Conservation (phyloP, 2,888 invertebrate species). For the Terebella lapidaria region DNA sequence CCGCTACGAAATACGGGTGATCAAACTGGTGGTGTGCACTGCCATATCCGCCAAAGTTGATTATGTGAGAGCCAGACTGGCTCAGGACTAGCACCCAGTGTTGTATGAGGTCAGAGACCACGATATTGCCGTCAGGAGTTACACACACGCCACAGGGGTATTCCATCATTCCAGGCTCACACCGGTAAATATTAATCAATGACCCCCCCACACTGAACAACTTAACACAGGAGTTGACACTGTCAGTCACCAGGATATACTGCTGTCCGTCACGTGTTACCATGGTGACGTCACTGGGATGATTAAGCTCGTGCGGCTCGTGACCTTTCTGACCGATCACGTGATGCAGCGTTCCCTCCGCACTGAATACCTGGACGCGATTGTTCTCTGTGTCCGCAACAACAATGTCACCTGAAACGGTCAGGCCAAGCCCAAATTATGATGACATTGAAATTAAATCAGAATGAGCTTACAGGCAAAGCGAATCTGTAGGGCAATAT, state of each 20-base stretch:
- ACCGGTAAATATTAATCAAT: slow-evolving; percentile 30
- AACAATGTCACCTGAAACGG: slow-evolving; percentile 39
- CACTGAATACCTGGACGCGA: slow-evolving; percentile 41
- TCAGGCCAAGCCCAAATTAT: neutral
- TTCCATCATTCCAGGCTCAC: slow-evolving; percentile 31
- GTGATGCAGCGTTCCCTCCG: slow-evolving; percentile 38
- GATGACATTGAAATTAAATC: too few relatives aligned
- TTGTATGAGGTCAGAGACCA: slow-evolving; percentile 43
- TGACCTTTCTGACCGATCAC: slow-evolving; percentile 40
- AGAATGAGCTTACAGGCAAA: too few relatives aligned
- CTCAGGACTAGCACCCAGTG: slow-evolving; percentile 39
- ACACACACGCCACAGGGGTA: slow-evolving; percentile 39
- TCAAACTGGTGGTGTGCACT: slow-evolving; percentile 36
- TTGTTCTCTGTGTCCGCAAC: slow-evolving; percentile 47
- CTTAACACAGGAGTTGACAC: slow-evolving; percentile 44
- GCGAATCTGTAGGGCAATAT: too few relatives aligned
- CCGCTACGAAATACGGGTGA: slow-evolving; percentile 45
- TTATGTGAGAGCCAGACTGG: slow-evolving; percentile 30
- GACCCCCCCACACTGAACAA: slow-evolving; percentile 36
- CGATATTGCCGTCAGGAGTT: slow-evolving; percentile 33
- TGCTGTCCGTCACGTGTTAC: slow-evolving; percentile 33
- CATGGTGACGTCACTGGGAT: slow-evolving; percentile 42
- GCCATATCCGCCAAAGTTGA: slow-evolving; percentile 43
- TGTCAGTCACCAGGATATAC: slow-evolving; percentile 42
- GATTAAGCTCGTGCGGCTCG: slow-evolving; percentile 35